Percentiles rank a stretch among this genome's conserved stretches.
phyloP scores from a whole-genome alignment of 2,113 vertebrate genomes.

The Piprites chloris region DNA sequence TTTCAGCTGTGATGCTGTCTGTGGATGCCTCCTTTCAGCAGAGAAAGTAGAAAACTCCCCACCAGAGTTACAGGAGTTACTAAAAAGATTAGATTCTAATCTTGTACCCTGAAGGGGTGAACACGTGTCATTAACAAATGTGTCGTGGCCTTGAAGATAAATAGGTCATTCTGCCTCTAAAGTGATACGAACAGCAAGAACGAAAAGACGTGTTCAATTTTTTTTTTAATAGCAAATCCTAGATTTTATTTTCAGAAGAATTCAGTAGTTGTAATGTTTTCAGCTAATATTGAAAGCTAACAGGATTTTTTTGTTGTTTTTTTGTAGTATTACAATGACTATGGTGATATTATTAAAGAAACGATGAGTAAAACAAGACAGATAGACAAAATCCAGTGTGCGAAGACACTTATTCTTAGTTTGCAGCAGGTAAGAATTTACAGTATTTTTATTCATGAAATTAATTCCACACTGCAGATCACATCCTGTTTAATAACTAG shows the following conservation, averaged over 20 bases:
- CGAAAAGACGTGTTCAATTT: background rate
- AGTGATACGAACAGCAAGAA: background rate
- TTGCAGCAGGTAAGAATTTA: slow-evolving; percentile 90
- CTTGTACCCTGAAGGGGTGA: background rate
- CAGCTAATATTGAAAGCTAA: background rate
- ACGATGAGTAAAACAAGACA: slow-evolving; percentile 98
- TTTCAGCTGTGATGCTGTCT: background rate
- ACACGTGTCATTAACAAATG: background rate
- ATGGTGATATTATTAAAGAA: slow-evolving; percentile 99
- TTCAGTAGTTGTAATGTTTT: background rate
- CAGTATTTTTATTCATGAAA: background rate
- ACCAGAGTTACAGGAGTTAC: background rate
- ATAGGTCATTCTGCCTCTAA: slow-evolving; percentile 2
- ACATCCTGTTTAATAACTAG: background rate
- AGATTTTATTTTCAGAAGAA: background rate
- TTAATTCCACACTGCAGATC: background rate
- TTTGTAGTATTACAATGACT: slow-evolving; percentile 96
- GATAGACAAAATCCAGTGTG: slow-evolving; percentile 98
- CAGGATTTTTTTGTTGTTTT: background rate
- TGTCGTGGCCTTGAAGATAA: slow-evolving; percentile 34
- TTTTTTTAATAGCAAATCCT: background rate
- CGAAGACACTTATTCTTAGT: slow-evolving; percentile 98
- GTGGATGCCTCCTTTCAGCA: background rate
- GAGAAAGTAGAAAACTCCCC: background rate
- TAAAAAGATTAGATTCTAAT: background rate